A percentile compares a stretch with the other conserved stretches of the same genome.
Evolutionary conservation across 2,113 vertebrate genomes (phyloP).

Genomic region (Mesitornis unicolor): DNA sequence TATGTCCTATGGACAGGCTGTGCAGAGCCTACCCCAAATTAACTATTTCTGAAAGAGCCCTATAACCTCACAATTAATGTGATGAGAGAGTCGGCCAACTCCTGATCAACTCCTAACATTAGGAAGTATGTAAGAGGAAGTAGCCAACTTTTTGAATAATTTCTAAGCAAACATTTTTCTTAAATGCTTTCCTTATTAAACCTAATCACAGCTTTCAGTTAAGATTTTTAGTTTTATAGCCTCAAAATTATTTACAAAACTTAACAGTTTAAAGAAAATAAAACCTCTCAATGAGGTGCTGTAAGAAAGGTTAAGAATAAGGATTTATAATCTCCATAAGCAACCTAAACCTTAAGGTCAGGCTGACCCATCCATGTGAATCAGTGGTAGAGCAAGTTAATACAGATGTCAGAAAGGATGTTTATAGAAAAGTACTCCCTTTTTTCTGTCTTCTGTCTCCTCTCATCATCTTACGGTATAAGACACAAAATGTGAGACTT

Average conservation of each 20-base stretch:
- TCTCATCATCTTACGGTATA: background rate
- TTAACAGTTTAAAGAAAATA: background rate
- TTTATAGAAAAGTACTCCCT: background rate
- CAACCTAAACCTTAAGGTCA: background rate
- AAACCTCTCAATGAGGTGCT: background rate
- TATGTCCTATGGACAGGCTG: background rate
- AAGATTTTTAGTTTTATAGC: background rate
- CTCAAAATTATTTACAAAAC: background rate
- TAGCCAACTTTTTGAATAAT: background rate
- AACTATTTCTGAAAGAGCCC: background rate
- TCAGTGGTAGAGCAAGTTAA: background rate
- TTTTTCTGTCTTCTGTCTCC: background rate
- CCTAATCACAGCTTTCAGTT: background rate
- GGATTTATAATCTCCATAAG: background rate
- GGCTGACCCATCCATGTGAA: background rate
- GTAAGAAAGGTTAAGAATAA: background rate
- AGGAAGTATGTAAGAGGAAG: background rate
- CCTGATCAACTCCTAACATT: background rate
- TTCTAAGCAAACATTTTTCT: background rate
- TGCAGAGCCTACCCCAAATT: background rate
- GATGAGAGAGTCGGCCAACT: background rate
- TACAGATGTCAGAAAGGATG: background rate
- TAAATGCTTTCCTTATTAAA: background rate
- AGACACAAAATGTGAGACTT: background rate
- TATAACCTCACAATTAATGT: background rate